Base-by-base conservation (phyloP, 2,113 vertebrate species). In the Eonycteris spelaea region DNA sequence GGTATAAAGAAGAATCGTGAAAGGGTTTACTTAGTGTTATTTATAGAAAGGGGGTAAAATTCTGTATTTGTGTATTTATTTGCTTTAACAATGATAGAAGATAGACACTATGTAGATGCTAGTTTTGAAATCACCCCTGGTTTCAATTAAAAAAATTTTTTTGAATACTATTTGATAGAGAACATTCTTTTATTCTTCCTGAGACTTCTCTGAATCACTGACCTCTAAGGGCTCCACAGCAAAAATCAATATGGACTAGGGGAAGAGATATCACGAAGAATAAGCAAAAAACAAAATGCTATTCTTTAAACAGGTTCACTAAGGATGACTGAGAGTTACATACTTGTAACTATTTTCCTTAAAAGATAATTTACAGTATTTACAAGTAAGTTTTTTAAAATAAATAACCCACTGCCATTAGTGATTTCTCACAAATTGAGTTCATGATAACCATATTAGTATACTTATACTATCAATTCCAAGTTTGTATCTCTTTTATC, bases 131-230 rank as follows among this genome's bases (percentile, higher is more conserved):
- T 74, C 84, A 68, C 53, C 5, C 21, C 45, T 73, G 79, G 65
- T 40, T 90, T 95, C 75, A 93, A 73, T 73, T 87, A 63, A 38
- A 80, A 80, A 40, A 35, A 33, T 3, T 28, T 22, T 16, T 68
- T 65, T 30, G 35, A 79, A 68, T 92, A 89, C 35, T 51, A 86
- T 59, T 70, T 78, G 77, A 87, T 65, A 30, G 67, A 33, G 13
- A 71, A 86, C 70, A 86, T 77, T 91, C 68, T 93, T 74, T n/a
- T 84, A 78, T 43, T 77, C 48, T 87, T 82, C 48, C 65, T 93
- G 91, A 96, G 57, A 83, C 33, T 87, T 78, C 30, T 93, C 63
- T 93, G 45, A 63, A 93, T 88, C 48, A 95, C 18, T 93, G 71
- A 40, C 61, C 53, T 82, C 73, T 92, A 89, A 86, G 8, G 24